phyloP scores from a whole-genome alignment of 2,888 invertebrate species.

The Monoplex corrugatus region DNA sequence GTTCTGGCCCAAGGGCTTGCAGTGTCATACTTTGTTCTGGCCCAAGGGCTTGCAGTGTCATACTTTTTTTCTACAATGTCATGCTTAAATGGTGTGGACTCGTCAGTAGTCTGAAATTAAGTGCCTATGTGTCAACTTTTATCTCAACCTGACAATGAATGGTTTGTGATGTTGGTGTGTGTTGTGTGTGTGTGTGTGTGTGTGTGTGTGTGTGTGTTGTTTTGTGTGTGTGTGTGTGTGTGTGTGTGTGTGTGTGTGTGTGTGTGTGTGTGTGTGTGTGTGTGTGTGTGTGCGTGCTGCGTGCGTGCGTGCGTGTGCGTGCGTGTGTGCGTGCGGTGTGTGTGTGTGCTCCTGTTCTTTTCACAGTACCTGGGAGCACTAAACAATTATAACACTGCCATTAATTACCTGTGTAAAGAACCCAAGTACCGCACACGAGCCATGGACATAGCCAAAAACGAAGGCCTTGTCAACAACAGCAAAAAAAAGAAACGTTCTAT shows the following conservation, averaged over 20 bases:
- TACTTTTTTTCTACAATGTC: too few relatives aligned
- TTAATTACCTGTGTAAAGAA: constrained; percentile 92
- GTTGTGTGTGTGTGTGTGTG: constrained; percentile 19
- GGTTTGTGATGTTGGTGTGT: neutral
- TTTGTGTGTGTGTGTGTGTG: neutral
- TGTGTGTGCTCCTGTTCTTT: constrained; percentile 33
- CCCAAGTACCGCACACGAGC: constrained; percentile 91
- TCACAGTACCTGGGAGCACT: constrained; percentile 83
- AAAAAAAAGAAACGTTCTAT: constrained; percentile 62
- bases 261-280: neutral
- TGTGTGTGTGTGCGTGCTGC: neutral
- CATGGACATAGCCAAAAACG: constrained; percentile 84
- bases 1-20: too few relatives aligned
- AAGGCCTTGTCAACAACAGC: constrained; percentile 83
- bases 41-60: too few relatives aligned
- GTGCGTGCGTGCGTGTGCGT: neutral
- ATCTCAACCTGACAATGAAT: too few relatives aligned
- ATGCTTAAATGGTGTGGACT: too few relatives aligned
- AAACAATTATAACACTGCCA: constrained; percentile 88
- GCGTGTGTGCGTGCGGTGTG: neutral
- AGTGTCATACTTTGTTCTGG: too few relatives aligned
- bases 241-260: neutral
- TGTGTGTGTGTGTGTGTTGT: neutral
- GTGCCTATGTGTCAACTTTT: too few relatives aligned
- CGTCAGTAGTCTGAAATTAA: too few relatives aligned